These are phyloP conservation scores for Trilocha varians DNA, from an alignment of 2,888 invertebrate genomes.

Conservation along the genomic window DNA sequence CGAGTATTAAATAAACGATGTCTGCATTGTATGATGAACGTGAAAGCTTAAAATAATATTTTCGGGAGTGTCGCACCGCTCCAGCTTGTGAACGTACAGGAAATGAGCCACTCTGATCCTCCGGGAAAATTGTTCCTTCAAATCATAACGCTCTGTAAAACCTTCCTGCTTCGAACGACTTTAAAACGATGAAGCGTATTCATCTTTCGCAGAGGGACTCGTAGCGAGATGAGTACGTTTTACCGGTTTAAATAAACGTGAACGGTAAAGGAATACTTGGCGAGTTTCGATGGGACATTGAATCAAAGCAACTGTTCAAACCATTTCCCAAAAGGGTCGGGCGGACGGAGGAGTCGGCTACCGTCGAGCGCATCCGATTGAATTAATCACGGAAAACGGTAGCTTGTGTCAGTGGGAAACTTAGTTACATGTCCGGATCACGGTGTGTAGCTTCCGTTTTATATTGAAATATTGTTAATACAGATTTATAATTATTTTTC, in stretches of 20 bases:
- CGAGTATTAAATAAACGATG: conserved; percentile 22
- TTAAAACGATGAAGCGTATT: conserved; percentile 57
- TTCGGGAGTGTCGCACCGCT: conserved; percentile 45
- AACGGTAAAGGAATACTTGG: conserved; percentile 15
- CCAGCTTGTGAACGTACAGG: conserved; percentile 48
- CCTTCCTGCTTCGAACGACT: conserved; percentile 54
- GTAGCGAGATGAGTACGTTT: conserved; percentile 5
- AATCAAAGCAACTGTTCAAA: conserved; percentile 40
- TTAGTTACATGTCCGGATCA: conserved; percentile 2
- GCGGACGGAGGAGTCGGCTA: conserved; percentile 24
- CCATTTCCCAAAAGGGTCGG: conserved; percentile 42
- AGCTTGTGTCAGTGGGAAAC: conserved; percentile 22
- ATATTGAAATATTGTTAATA: too few species aligned
- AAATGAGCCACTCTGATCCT: conserved; percentile 66
- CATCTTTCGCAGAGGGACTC: conserved; percentile 45
- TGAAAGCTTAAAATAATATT: conserved; percentile 67
- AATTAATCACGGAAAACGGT: conserved; percentile 55
- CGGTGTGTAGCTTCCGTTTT: conserved; percentile 9
- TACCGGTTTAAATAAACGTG: conserved; percentile 9
- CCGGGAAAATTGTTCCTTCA: conserved; percentile 67
- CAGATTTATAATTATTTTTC: too few species aligned
- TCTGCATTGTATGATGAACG: conserved; percentile 56
- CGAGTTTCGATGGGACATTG: conserved; percentile 22
- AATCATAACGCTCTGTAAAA: conserved; percentile 62
- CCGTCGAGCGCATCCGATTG: conserved; percentile 53